Percentiles rank a stretch among this genome's conserved stretches.
phyloP scores from a whole-genome alignment of 2,113 vertebrate species.

The Lophius piscatorius region DNA sequence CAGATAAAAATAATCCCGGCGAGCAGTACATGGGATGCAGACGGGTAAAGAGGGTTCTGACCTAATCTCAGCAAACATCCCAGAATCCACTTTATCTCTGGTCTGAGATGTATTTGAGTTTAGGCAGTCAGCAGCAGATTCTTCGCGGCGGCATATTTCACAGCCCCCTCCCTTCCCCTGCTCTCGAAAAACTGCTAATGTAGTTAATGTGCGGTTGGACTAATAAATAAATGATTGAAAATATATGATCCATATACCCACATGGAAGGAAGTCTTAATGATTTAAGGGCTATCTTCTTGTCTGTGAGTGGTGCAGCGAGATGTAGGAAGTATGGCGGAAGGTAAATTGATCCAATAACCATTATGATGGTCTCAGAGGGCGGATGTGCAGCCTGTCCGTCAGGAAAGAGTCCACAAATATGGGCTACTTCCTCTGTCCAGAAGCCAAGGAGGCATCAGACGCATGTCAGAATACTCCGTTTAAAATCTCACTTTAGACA shows the following conservation, averaged over 20 bases:
- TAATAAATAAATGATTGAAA: slow-evolving; percentile 24
- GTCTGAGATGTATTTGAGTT: slow-evolving; percentile 55
- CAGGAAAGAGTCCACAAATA: slow-evolving; percentile 13
- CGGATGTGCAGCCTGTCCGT: slow-evolving; percentile 6
- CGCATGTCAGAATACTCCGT: too few species aligned
- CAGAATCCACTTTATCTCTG: slow-evolving; percentile 63
- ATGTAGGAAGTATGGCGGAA: slow-evolving; percentile 1
- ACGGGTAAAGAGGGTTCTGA: slow-evolving; percentile 57
- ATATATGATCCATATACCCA: too few species aligned
- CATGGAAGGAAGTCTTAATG: slow-evolving; percentile 3
- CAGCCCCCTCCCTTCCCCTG: background rate
- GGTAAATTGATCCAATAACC: slow-evolving; percentile 46
- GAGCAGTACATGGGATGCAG: slow-evolving; percentile 57
- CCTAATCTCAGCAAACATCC: slow-evolving; percentile 78
- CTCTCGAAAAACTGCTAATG: slow-evolving; percentile 34
- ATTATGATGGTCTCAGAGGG: background rate
- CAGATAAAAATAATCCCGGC: slow-evolving; percentile 81
- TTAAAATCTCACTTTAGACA: too few species aligned
- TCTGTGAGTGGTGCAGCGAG: slow-evolving; percentile 16
- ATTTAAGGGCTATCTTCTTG: slow-evolving; percentile 12
- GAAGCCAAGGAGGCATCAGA: background rate
- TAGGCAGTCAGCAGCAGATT: slow-evolving; percentile 32
- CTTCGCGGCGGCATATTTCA: slow-evolving; percentile 16
- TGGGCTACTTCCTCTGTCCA: background rate
- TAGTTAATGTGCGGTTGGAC: slow-evolving; percentile 18